Base-by-base conservation (phyloP, 2,113 vertebrate genomes). In the Dasyornis broadbenti region DNA sequence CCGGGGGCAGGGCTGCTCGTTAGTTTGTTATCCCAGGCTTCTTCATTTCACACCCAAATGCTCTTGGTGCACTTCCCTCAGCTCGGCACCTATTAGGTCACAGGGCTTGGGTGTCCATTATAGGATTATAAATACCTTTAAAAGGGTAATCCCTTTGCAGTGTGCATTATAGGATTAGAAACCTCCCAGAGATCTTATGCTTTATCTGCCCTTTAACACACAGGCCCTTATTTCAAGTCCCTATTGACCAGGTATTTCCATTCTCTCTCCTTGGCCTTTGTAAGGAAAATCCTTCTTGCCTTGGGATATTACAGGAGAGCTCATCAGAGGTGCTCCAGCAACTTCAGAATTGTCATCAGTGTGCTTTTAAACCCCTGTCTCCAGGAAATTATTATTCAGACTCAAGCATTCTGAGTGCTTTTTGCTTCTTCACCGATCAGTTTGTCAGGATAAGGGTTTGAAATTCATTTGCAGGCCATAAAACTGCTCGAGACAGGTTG, bases 91-190 rank as follows among this genome's bases (percentile, higher is more conserved):
- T 83, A 82, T 96, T 94, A 97, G 93, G 82, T 97, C 96, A 93
- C 82, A 75, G 88, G 80, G 60, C 92, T 81, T 77, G 82, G 92
- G 79, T 90, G 88, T 96, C 94, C 94, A 96, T 97, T 96, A 96
- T 94, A 84, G 95, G 95, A 94, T 96, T 97, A 96, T 96, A 94
- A 93, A 95, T 96, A 94, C 94, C 95, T 95, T 94, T 96, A 90
- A 96, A 96, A 97, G 96, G 84, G 91, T 96, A 96, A 96, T 97
- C 96, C 81, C 86, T 77, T 91, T 86, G 89, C 95, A 94, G 86
- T 31, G 91, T 96, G 94, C 96, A 94, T 96, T 95, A 95, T 80
- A 94, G 94, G 92, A 96, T 96, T 96, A 96, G 91, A 91, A 95
- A 95, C 86, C 92, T 95, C 78, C 78, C 82, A 47, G 86, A 96